phyloP scores from a whole-genome alignment of 2,113 vertebrate species.

The Potamarius usumacintae region DNA sequence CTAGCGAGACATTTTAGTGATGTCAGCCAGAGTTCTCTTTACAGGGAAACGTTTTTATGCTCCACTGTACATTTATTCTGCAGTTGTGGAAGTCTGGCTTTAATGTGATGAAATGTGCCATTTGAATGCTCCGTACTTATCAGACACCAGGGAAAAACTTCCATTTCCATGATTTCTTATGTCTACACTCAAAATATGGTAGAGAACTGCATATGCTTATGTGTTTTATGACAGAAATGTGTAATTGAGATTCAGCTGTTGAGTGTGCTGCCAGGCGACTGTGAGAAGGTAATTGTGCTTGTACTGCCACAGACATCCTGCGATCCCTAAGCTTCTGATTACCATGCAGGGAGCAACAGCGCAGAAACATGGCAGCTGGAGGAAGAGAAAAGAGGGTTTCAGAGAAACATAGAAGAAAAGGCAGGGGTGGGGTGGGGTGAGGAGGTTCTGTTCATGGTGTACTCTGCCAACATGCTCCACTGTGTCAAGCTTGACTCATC shows the following conservation, averaged over 20 bases:
- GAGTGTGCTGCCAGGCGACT: constrained; percentile 15
- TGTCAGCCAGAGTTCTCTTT: not conserved
- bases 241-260: constrained; percentile 23
- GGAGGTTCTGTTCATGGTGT: constrained; percentile 15
- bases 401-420: constrained; percentile 7
- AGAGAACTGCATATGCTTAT: too few relatives aligned
- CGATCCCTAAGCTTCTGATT: constrained; percentile 35
- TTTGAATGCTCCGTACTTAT: not conserved
- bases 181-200: not conserved
- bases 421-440: not conserved
- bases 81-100: not conserved
- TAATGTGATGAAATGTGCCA: not conserved
- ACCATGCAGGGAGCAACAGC: constrained; percentile 43
- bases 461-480: constrained; percentile 39
- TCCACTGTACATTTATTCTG: not conserved
- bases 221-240: constrained; percentile 3
- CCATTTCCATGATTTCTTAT: not conserved
- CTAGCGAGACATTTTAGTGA: not conserved
- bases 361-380: constrained; percentile 39
- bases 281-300: constrained; percentile 32
- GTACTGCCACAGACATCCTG: constrained; percentile 20
- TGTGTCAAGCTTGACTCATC: constrained; percentile 23
- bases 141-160: not conserved
- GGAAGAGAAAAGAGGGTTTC: constrained; percentile 10
- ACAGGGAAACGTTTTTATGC: not conserved